These are phyloP conservation scores for Euplexia lucipara DNA, from an alignment of 2,888 invertebrate species.

Conservation along the genomic window DNA sequence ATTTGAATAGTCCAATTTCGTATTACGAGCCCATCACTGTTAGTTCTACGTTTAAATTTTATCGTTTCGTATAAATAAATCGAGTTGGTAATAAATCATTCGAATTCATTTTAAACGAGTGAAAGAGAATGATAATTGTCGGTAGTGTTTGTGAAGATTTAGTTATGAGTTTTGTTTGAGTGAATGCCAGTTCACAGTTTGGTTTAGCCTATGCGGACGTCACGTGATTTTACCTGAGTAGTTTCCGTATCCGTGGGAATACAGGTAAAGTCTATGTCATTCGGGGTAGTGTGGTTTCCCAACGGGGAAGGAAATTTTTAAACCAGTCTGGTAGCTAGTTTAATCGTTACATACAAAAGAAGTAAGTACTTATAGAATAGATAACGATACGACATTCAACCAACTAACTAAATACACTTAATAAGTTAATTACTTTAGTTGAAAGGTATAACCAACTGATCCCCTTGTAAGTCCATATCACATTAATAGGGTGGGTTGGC, in stretches of 20 bases:
- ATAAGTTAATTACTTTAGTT: not conserved
- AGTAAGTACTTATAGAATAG: too few species aligned
- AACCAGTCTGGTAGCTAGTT: too few species aligned
- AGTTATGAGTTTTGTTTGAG: slow-evolving; percentile 48
- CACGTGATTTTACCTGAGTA: too few species aligned
- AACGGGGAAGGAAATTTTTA: too few species aligned
- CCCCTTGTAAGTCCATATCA: not conserved
- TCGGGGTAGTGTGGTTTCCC: too few species aligned
- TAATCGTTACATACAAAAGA: too few species aligned
- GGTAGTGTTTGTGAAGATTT: slow-evolving; percentile 39
- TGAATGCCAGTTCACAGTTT: slow-evolving; percentile 43
- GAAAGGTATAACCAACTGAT: not conserved
- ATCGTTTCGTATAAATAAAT: slow-evolving; percentile 33
- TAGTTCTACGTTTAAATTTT: slow-evolving; percentile 6
- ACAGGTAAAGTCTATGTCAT: too few species aligned
- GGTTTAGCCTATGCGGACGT: not conserved
- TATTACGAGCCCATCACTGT: slow-evolving; percentile 35
- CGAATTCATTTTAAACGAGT: slow-evolving; percentile 27
- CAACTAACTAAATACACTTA: too few species aligned
- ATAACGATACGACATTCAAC: too few species aligned
- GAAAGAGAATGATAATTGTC: slow-evolving; percentile 29
- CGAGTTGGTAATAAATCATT: slow-evolving; percentile 26
- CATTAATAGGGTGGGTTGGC: not conserved
- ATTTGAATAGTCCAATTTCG: slow-evolving; percentile 14
- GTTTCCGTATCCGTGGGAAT: too few species aligned